A percentile compares a stretch with the other conserved stretches of the same genome.
Conservation (phyloP, 2,888 invertebrate species). For the Acleris laterana region DNA sequence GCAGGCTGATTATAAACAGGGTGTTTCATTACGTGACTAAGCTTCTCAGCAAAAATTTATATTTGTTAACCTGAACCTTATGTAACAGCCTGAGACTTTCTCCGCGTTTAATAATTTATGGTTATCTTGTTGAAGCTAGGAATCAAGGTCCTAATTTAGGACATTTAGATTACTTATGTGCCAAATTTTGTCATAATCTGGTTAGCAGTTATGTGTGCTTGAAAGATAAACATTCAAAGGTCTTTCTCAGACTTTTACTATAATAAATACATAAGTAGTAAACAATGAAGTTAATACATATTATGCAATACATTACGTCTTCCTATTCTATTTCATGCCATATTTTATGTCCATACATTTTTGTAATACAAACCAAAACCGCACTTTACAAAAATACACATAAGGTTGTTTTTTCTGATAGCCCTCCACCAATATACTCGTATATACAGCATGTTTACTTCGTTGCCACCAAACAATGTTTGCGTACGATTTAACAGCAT, state of each 20-base stretch:
- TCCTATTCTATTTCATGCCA: background rate
- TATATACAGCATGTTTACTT: background rate
- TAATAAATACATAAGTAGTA: too few relatives aligned
- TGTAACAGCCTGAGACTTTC: too few relatives aligned
- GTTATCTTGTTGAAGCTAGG: background rate
- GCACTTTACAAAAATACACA: background rate
- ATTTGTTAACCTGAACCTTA: background rate
- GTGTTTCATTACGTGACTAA: background rate
- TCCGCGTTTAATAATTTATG: background rate
- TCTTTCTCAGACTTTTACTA: too few relatives aligned
- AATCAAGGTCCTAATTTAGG: too few relatives aligned
- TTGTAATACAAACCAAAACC: background rate
- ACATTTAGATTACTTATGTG: too few relatives aligned
- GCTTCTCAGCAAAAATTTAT: background rate
- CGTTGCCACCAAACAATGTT: slow-evolving; percentile 15
- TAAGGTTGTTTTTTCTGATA: background rate
- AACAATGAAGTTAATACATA: too few relatives aligned
- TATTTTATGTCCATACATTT: background rate
- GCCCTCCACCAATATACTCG: too few relatives aligned
- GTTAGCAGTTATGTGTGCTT: too few relatives aligned
- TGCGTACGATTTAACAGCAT: slow-evolving; percentile 24
- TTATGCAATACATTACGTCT: background rate
- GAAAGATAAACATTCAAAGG: too few relatives aligned
- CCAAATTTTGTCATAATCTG: too few relatives aligned
- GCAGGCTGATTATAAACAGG: slow-evolving; percentile 8